Conservation (phyloP, 2,888 invertebrate genomes). For the Anthophora plumipes region DNA sequence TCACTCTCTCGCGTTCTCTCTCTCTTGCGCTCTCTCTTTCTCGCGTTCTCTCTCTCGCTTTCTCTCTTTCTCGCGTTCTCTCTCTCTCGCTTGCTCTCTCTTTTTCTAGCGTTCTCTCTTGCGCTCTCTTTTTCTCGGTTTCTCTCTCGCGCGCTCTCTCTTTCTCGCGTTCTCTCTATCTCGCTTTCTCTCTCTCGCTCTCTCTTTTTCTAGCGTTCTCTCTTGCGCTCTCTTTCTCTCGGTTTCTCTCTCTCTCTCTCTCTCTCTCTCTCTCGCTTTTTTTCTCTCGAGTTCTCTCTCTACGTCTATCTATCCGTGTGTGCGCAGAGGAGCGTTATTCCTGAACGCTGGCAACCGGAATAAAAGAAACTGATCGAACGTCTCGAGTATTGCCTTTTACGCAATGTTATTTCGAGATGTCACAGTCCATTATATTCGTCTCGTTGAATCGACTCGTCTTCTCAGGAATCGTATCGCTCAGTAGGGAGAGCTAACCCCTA, state of each 20-base stretch:
- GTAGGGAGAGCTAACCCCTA: not conserved
- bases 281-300: no score
- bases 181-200: not conserved
- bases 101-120: not conserved
- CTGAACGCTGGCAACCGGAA: not conserved
- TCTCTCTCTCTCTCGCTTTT: not conserved
- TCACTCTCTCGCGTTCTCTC: no score
- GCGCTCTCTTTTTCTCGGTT: no score
- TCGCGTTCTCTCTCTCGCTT: not conserved
- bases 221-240: not conserved
- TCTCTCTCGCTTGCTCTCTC: not conserved
- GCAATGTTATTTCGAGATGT: constrained; percentile 31
- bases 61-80: not conserved
- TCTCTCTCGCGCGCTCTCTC: no score
- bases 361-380: constrained; percentile 18
- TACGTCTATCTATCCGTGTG: no score
- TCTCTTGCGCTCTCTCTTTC: constrained; percentile 3
- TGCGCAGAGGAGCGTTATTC: not conserved
- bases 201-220: no score
- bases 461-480: not conserved
- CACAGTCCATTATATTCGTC: constrained; percentile 33
- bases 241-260: not conserved
- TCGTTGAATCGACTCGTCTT: constrained; percentile 24
- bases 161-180: not conserved
- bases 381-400: constrained; percentile 12